These are phyloP conservation scores for Alviniconcha strummeri DNA, from an alignment of 2,888 invertebrate species.

Conservation along the genomic window DNA sequence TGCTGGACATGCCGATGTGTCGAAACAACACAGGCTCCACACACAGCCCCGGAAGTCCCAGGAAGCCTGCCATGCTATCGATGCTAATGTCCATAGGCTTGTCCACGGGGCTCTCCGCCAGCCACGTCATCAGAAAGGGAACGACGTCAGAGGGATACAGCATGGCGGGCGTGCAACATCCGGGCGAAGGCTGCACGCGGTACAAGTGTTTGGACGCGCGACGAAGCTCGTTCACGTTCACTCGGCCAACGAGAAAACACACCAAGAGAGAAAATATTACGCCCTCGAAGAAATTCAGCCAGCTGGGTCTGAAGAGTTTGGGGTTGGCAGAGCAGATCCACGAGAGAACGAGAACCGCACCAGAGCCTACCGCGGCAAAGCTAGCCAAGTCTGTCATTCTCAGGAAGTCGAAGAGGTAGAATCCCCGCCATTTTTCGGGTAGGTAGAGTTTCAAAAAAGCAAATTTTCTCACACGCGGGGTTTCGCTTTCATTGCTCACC, in stretches of 20 bases:
- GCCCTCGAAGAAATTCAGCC: neutral
- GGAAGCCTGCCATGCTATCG: slow-evolving; percentile 49
- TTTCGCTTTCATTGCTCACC: too few relatives aligned
- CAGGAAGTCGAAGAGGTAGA: slow-evolving; percentile 60
- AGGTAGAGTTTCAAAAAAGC: slow-evolving; percentile 67
- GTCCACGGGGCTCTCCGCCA: slow-evolving; percentile 44
- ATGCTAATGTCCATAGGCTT: slow-evolving; percentile 63
- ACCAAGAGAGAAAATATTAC: neutral
- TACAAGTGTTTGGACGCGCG: slow-evolving; percentile 58
- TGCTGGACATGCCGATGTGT: slow-evolving; percentile 66
- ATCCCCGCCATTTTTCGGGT: slow-evolving; percentile 67
- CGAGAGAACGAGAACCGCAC: neutral
- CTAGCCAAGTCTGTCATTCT: slow-evolving; percentile 48
- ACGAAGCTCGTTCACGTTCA: slow-evolving; percentile 63
- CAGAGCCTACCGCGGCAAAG: slow-evolving; percentile 1
- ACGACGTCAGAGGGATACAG: slow-evolving; percentile 59
- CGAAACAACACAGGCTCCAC: slow-evolving; percentile 66
- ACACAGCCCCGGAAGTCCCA: slow-evolving; percentile 50
- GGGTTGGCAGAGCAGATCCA: neutral
- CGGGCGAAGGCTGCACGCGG: slow-evolving; percentile 57
- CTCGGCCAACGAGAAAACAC: slow-evolving; percentile 52
- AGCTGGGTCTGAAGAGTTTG: neutral
- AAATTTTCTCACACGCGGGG: slow-evolving; percentile 37
- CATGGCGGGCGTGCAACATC: slow-evolving; percentile 71
- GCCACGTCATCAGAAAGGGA: slow-evolving; percentile 47